Base-by-base conservation (phyloP, 2,797 vertebrate species). In the Natrix natrix region DNA sequence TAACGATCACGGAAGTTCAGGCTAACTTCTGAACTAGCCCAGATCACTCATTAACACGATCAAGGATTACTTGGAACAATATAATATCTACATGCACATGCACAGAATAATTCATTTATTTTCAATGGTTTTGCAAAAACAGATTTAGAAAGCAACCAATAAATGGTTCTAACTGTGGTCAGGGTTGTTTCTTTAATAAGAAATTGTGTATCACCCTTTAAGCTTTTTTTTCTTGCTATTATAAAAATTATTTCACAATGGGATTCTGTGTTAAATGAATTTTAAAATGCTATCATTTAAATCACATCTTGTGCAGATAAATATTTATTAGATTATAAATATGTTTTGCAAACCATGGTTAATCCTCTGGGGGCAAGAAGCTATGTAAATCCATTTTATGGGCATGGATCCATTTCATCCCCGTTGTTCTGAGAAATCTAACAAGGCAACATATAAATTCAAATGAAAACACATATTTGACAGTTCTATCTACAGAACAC, bases 211-310 rank as follows among this genome's bases (percentile, higher is more conserved):
- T 92, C 61, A 92, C 24, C 88, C 92, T 89, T 91, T 91, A 59
- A 90, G 37, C 86, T 91, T 87, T 78, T 78, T 78, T 92, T 93
- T 92, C 83, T 1, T 87, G 20, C 61, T 89, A 20, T 61, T 89
- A 92, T 54, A 92, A 88, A 92, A 91, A 63, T 69, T 93, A 92
- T 96, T 93, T 94, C 86, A 69, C 28, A 92, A 5, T 93, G 91
- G 89, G 66, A 63, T n/a, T 8, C 61, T 95, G 7, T 20, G 91
- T 93, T 94, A 95, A 95, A 92, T 90, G 10, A 92, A 5, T 83
- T 95, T 95, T 95, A 92, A 74, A 94, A 83, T 94, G 91, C 37
- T 89, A 55, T 86, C 7, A 92, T 93, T 94, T 94, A 90, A 95
- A 95, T 26, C 66, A 95, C 93, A 22, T 57, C 8, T 91, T 90